Conservation (phyloP, 2,113 vertebrate genomes). For the Callaeas wilsoni region DNA sequence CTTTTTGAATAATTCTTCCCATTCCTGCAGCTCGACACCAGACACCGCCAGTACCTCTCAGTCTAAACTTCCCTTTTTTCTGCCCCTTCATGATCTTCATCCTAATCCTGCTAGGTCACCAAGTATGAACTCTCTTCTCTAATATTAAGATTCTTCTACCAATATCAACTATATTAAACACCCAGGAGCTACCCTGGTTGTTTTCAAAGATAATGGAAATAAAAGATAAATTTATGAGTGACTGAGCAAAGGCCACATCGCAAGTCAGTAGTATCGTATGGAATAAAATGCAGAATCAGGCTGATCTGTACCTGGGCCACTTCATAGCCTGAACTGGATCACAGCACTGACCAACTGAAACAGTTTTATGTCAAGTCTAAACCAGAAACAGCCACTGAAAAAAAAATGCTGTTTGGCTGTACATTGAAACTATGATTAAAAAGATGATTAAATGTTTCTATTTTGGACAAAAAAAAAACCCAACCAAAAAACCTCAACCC, state of each 20-base stretch:
- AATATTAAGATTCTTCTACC: neutral
- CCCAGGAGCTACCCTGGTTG: neutral
- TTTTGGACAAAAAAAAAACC: neutral
- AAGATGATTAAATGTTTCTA: conserved; percentile 21
- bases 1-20: neutral
- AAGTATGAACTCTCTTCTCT: neutral
- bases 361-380: neutral
- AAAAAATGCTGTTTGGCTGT: neutral
- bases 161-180: neutral
- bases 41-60: neutral
- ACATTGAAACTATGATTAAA: neutral
- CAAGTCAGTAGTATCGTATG: neutral
- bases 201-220: neutral
- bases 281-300: neutral
- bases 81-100: neutral
- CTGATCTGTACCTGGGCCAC: neutral
- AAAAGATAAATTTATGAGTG: neutral
- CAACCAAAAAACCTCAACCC: neutral
- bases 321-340: neutral
- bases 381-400: conserved; percentile 9
- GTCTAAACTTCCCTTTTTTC: neutral
- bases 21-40: neutral
- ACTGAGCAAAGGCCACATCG: neutral
- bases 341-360: neutral
- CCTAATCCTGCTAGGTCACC: neutral